Evolutionary conservation across 1,140 invertebrate species (phyloP), one percentile per base, ranked within the genome.

Genomic region (Tenebrio molitor): DNA sequence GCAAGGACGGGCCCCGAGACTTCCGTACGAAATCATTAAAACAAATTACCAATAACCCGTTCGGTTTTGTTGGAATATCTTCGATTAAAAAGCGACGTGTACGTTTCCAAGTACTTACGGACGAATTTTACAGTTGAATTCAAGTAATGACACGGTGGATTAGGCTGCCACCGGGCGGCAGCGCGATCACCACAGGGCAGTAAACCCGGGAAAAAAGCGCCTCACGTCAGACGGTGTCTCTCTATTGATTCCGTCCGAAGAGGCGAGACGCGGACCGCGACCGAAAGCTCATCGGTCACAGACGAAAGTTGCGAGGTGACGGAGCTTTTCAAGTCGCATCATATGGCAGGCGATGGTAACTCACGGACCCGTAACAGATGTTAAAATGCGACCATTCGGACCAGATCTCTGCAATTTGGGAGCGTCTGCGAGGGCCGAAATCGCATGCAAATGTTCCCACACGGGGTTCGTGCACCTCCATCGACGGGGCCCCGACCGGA

Each of bases 121-220:
- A 29, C 44, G 29, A 44, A 46, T 69, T 69, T 69, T 46, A 69
- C 44, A 69, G 41, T 69, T 44, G 25, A 44, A 46, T 69, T 69
- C 41, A 69, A 23, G 39, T 63, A 71, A 63, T 71, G 36, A 64
- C 53, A 71, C 41, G 53, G 34, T 62, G 36, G 42, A 71, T 70
- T 70, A 62, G 12, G 6, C 41, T 33, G 53, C 50, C 68, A 62
- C 50, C 33, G 69, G 46, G 68, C 53, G 53, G 69, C 53, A 71
- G 53, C 53, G 42, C 19, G 41, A 65, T 72, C 70, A 44, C 70
- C 70, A 25, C 46, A 58, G 70, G 70, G 70, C 42, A 66, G 12
- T 58, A 66, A 66, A 66, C 70, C 36, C 46, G 50, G n/a, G n/a
- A 50, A 58, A 58, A 58, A 58, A 29, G n/a, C 21, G 23, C 50